Evolutionary conservation across 1,140 invertebrate genomes (phyloP).

Genomic region (Drosophila nasuta): DNA sequence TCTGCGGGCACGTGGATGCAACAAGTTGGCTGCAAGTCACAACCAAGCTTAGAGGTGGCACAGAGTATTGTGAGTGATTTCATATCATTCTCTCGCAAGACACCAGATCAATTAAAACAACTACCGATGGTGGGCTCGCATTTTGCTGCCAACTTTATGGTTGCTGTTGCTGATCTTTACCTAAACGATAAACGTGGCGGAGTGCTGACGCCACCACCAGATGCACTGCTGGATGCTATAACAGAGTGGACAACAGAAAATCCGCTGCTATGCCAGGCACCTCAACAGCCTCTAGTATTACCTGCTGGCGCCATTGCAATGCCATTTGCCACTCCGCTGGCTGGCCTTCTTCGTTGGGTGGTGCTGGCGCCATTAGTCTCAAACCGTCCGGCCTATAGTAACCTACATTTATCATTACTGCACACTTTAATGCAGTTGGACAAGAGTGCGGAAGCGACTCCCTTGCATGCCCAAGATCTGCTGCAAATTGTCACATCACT

Average conservation of each 20-base stretch:
- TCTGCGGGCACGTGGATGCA: constrained; percentile 94
- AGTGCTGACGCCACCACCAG: constrained; percentile 86
- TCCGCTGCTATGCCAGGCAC: constrained; percentile 89
- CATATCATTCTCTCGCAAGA: constrained; percentile 89
- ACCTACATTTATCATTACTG: constrained; percentile 88
- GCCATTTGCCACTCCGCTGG: constrained; percentile 92
- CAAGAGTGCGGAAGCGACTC: constrained; percentile 85
- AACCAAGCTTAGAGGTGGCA: constrained; percentile 89
- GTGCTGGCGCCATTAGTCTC: constrained; percentile 87
- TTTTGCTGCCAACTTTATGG: constrained; percentile 92
- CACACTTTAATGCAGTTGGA: constrained; percentile 87
- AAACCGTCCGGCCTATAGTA: constrained; percentile 85
- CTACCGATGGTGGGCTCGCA: constrained; percentile 89
- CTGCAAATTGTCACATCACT: constrained; percentile 85
- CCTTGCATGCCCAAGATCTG: constrained; percentile 87
- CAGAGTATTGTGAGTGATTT: constrained; percentile 92
- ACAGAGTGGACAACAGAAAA: constrained; percentile 89
- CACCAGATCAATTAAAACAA: constrained; percentile 88
- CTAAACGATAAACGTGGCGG: constrained; percentile 81
- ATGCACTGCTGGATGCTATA: constrained; percentile 87
- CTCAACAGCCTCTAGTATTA: constrained; percentile 89
- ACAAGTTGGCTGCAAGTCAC: constrained; percentile 91
- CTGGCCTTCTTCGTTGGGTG: constrained; percentile 91
- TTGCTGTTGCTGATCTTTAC: constrained; percentile 92
- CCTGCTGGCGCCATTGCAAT: constrained; percentile 92